These are phyloP conservation scores for Lycocerus yunnanus DNA, from an alignment of 2,888 invertebrate genomes.

Conservation along the genomic window DNA sequence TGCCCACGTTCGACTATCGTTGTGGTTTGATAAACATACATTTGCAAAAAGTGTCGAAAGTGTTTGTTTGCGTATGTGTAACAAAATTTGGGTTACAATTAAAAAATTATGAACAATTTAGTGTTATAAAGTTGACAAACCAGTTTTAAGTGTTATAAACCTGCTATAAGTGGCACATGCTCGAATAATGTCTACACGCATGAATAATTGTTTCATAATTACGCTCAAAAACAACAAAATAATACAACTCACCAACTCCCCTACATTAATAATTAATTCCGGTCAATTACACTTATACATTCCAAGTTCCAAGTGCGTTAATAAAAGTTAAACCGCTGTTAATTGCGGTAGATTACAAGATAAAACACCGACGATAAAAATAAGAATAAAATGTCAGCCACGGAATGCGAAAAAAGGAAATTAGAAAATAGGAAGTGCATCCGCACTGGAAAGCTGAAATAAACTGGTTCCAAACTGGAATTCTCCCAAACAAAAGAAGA, in stretches of 20 bases:
- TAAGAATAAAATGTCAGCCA: too few relatives aligned
- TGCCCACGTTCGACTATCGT: too few relatives aligned
- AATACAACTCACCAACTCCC: neutral
- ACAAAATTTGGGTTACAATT: constrained; percentile 30
- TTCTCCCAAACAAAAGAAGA: too few relatives aligned
- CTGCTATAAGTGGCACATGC: constrained; percentile 22
- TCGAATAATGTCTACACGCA: constrained; percentile 12
- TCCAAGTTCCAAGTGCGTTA: constrained; percentile 15
- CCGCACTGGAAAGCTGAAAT: too few relatives aligned
- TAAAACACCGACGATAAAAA: neutral
- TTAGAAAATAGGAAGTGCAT: too few relatives aligned
- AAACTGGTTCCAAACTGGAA: too few relatives aligned
- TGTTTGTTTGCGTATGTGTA: neutral
- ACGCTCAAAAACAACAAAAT: neutral
- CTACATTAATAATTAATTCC: constrained; percentile 17
- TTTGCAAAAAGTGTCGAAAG: neutral
- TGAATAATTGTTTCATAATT: constrained; percentile 14
- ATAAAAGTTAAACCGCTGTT: neutral
- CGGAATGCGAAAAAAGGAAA: too few relatives aligned
- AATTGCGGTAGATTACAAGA: constrained; percentile 3
- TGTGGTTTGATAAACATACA: neutral
- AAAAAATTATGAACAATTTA: constrained; percentile 31
- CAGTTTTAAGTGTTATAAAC: constrained; percentile 34
- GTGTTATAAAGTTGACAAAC: constrained; percentile 28
- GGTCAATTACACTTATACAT: constrained; percentile 22